A percentile compares a stretch with the other conserved stretches of the same genome.
Evolutionary conservation across 2,797 vertebrate genomes (phyloP).

Genomic region (Harpagifer antarcticus): DNA sequence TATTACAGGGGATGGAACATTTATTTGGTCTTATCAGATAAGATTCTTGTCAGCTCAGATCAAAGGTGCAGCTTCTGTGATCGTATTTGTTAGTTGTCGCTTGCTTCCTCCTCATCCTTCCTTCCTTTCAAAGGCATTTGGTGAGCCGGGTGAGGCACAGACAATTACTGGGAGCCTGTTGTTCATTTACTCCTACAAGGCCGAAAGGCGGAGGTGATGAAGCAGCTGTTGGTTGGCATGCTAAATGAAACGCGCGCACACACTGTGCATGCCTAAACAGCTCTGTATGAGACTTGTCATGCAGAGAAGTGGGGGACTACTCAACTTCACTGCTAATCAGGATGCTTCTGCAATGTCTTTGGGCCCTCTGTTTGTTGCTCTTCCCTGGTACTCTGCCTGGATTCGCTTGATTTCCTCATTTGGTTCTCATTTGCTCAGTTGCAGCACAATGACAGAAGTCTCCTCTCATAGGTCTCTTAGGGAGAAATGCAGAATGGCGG

Average conservation of each 20-base stretch:
- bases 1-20: conserved; percentile 52
- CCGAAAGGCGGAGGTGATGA: conserved; percentile 77
- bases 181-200: conserved; percentile 82
- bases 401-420: conserved; percentile 72
- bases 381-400: conserved; percentile 52
- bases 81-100: conserved; percentile 53
- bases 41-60: conserved; percentile 49
- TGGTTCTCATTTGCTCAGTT: conserved; percentile 73
- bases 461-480: conserved; percentile 52
- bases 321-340: conserved; percentile 75
- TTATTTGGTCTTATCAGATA: conserved; percentile 35
- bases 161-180: conserved; percentile 80
- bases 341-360: conserved; percentile 62
- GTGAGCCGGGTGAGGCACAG: conserved; percentile 64
- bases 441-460: conserved; percentile 52
- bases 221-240: conserved; percentile 81
- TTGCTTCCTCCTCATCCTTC: conserved; percentile 58
- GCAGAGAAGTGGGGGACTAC: conserved; percentile 69
- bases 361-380: conserved; percentile 65
- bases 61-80: conserved; percentile 59
- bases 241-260: conserved; percentile 69
- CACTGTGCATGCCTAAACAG: conserved; percentile 73
- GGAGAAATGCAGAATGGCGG: conserved; percentile 45
- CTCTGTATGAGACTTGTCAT: conserved; percentile 73
- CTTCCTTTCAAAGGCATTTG: conserved; percentile 59